A percentile compares a stretch with the other conserved stretches of the same genome.
phyloP scores from a whole-genome alignment of 2,888 invertebrate species.

The Caenorhabditis virilis region DNA sequence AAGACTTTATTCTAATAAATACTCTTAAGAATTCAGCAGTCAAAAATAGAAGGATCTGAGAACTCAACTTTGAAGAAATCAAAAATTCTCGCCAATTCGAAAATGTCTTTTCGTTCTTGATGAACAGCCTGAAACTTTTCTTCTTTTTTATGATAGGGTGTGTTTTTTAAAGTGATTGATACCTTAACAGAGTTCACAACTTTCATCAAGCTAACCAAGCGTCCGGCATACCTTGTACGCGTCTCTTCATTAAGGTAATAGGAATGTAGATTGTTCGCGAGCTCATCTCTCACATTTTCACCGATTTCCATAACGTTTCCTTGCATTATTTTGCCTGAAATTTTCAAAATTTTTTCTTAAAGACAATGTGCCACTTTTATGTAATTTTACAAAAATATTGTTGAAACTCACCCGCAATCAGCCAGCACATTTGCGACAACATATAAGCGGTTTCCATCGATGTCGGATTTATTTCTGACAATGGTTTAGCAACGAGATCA shows the following conservation, averaged over 20 bases:
- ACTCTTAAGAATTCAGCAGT: constrained; percentile 13
- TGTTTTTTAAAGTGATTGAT: background rate
- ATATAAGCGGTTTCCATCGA: constrained; percentile 38
- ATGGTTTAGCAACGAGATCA: constrained; percentile 30
- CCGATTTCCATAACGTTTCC: constrained; percentile 24
- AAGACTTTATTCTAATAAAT: background rate
- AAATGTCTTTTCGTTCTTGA: constrained; percentile 30
- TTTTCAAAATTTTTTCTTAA: no score
- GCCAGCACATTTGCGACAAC: constrained; percentile 37
- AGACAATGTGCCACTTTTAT: no score
- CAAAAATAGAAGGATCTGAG: constrained; percentile 33
- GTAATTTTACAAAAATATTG: background rate
- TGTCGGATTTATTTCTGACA: constrained; percentile 23
- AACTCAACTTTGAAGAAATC: constrained; percentile 49
- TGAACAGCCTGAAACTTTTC: constrained; percentile 42
- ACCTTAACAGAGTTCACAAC: constrained; percentile 43
- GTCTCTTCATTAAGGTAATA: constrained; percentile 33
- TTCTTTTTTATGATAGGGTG: background rate
- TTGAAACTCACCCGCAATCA: constrained; percentile 32
- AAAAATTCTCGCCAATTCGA: constrained; percentile 46
- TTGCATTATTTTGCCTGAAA: constrained; percentile 26
- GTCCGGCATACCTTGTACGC: constrained; percentile 41
- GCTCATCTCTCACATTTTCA: constrained; percentile 24
- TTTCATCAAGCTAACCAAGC: constrained; percentile 43
- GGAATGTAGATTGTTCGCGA: constrained; percentile 38